Conservation (phyloP, 2,888 invertebrate genomes). For the Xestia sexstrigata region DNA sequence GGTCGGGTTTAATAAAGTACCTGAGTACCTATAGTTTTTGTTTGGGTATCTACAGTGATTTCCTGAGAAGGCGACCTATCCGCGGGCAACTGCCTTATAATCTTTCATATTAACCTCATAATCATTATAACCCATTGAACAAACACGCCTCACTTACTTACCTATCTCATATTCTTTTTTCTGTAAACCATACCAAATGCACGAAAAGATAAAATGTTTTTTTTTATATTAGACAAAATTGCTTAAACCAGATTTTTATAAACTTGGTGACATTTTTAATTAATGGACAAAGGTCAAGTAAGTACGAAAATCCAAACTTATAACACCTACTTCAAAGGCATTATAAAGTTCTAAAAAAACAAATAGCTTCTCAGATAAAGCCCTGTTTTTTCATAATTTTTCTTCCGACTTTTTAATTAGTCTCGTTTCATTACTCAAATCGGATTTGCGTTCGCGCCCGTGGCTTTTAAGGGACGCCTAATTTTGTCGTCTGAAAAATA, state of each 20-base stretch:
- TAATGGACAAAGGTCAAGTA: slow-evolving; percentile 36
- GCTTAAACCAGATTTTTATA: background rate
- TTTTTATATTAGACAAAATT: background rate
- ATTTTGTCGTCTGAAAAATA: slow-evolving; percentile 71
- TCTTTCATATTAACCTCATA: background rate
- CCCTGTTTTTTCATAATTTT: slow-evolving; percentile 79
- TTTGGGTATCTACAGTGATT: background rate
- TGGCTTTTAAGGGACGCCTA: slow-evolving; percentile 81
- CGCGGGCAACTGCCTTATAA: background rate
- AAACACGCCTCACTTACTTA: background rate
- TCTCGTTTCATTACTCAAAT: slow-evolving; percentile 86
- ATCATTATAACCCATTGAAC: background rate
- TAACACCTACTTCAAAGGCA: slow-evolving; percentile 60
- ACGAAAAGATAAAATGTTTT: background rate
- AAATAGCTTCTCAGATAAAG: slow-evolving; percentile 74
- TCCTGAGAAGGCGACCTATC: background rate
- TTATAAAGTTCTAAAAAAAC: slow-evolving; percentile 66
- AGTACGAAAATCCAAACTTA: slow-evolving; percentile 53
- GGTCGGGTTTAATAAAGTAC: too few relatives aligned
- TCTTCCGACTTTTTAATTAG: slow-evolving; percentile 84
- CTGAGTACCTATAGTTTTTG: background rate
- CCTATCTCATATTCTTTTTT: background rate
- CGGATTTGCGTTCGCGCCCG: slow-evolving; percentile 85
- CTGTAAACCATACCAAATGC: background rate
- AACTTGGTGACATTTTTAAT: slow-evolving; percentile 24